Evolutionary conservation across 2,797 vertebrate genomes (phyloP).

Genomic region (Leucoraja ocellata): DNA sequence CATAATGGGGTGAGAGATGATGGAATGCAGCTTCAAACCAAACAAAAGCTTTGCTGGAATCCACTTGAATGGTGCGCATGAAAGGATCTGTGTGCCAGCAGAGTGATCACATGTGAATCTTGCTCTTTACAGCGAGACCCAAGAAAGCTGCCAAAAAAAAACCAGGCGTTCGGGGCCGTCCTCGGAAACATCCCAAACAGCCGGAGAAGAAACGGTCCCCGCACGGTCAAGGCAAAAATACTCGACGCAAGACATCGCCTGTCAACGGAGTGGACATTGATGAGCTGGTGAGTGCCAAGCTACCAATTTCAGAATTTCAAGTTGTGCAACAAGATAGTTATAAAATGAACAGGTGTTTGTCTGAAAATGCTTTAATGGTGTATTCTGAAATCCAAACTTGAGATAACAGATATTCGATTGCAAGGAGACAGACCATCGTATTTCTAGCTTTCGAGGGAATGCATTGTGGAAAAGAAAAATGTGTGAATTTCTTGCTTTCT

Average conservation of each 20-base stretch:
- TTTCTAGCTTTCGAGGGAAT: background rate
- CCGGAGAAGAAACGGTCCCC: constrained; percentile 66
- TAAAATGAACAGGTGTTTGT: constrained; percentile 47
- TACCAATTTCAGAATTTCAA: constrained; percentile 10
- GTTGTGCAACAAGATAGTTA: constrained; percentile 40
- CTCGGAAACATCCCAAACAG: constrained; percentile 60
- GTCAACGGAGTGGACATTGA: constrained; percentile 78
- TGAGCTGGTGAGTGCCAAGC: constrained; percentile 74
- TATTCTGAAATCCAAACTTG: background rate
- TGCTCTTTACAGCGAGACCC: constrained; percentile 71
- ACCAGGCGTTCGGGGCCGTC: constrained; percentile 52
- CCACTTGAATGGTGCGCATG: background rate
- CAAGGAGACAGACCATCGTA: background rate
- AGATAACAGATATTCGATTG: constrained; percentile 10
- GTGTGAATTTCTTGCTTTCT: background rate
- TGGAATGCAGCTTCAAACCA: background rate
- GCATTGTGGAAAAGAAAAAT: background rate
- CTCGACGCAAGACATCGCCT: constrained; percentile 54
- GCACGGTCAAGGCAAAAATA: constrained; percentile 52
- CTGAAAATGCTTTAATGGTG: constrained; percentile 36
- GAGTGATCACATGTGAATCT: background rate
- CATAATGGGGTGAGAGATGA: background rate
- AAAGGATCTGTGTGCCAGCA: background rate
- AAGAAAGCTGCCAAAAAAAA: constrained; percentile 71
- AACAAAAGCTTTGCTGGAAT: background rate